phyloP scores from a whole-genome alignment of 2,888 invertebrate genomes.

The Limnephilus auricula region DNA sequence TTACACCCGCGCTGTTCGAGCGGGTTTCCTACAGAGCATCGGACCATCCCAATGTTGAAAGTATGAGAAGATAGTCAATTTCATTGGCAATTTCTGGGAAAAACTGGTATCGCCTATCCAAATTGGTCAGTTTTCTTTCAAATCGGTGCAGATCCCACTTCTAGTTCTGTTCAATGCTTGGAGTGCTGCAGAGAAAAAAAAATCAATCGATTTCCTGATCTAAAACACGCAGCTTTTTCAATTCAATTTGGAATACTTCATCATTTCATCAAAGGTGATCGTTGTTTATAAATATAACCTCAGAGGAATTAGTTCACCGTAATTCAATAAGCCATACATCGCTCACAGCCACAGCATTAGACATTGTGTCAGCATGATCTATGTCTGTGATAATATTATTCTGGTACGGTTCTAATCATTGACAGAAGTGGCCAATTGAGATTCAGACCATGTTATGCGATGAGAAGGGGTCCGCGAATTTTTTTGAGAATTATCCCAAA shows the following conservation, averaged over 20 bases:
- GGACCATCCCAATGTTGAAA: too few species aligned
- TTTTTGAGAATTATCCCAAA: neutral
- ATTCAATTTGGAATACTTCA: neutral
- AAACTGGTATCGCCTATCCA: too few species aligned
- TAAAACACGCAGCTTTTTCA: neutral
- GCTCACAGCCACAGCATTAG: neutral
- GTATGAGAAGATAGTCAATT: too few species aligned
- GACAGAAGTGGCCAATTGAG: neutral
- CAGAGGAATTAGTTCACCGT: neutral
- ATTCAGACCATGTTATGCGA: neutral
- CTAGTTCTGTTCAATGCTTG: neutral
- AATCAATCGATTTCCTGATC: neutral
- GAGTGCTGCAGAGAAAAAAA: neutral
- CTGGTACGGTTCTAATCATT: neutral
- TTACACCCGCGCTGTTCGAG: too few species aligned
- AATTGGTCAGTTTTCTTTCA: too few species aligned
- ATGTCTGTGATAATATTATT: neutral
- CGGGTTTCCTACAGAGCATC: too few species aligned
- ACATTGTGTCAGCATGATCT: neutral
- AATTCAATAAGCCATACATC: neutral
- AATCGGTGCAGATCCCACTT: neutral
- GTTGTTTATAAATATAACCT: neutral
- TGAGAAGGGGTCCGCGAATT: neutral
- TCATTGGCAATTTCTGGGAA: too few species aligned
- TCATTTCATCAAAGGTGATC: neutral